phyloP scores from a whole-genome alignment of 1,140 invertebrate species.

The Trypoxylus dichotomus region DNA sequence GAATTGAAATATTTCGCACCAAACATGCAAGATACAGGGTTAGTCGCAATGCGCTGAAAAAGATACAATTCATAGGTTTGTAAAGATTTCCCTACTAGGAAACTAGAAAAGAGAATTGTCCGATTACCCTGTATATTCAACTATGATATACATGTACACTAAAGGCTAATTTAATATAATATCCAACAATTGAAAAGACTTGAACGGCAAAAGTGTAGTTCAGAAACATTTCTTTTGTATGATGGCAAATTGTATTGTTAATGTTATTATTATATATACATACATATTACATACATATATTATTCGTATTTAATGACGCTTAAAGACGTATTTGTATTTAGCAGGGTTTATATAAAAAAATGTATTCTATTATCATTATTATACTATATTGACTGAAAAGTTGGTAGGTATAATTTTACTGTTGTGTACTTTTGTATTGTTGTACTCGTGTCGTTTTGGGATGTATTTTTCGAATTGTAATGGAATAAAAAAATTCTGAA shows the following conservation, averaged over 20 bases:
- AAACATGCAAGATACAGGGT: slow-evolving; percentile 5
- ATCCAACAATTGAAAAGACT: slow-evolving; percentile 13
- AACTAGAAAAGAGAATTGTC: not conserved
- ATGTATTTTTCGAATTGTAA: slow-evolving; percentile 18
- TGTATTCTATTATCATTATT: slow-evolving; percentile 3
- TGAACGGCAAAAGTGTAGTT: not conserved
- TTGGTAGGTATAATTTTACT: slow-evolving; percentile 18
- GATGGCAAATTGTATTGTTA: not conserved
- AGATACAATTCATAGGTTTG: not conserved
- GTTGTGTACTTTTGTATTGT: slow-evolving; percentile 22
- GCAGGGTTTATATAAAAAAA: slow-evolving; percentile 16
- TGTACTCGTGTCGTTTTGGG: slow-evolving; percentile 12
- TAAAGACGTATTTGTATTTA: slow-evolving; percentile 19
- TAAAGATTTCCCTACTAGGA: not conserved
- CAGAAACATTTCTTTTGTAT: not conserved
- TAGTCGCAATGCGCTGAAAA: too few relatives aligned
- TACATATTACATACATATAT: slow-evolving; percentile 11
- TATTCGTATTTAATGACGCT: slow-evolving; percentile 14
- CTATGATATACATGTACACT: not conserved
- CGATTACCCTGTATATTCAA: not conserved
- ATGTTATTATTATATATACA: slow-evolving; percentile 16
- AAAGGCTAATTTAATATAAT: not conserved
- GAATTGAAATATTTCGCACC: not conserved
- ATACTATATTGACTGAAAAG: slow-evolving; percentile 23
- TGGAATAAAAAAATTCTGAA: not conserved